phyloP scores from a whole-genome alignment of 2,888 invertebrate species.

The Dolichomitus sp. region DNA sequence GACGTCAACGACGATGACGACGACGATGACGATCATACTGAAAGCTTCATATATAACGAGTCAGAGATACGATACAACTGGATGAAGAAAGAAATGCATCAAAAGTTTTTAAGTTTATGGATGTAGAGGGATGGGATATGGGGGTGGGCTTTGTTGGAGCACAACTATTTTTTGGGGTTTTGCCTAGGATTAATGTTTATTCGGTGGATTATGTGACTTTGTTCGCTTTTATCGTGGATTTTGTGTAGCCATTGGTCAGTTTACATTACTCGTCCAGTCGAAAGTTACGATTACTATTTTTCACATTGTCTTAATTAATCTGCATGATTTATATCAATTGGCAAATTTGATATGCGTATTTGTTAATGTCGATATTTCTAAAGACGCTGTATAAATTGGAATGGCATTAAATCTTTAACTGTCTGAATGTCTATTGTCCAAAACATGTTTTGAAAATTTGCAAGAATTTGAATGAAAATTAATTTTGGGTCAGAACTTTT shows the following conservation, averaged over 20 bases:
- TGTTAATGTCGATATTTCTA: background rate
- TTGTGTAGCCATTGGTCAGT: too few species aligned
- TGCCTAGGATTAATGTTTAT: background rate
- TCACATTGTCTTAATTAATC: background rate
- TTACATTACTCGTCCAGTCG: background rate
- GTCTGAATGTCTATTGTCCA: background rate
- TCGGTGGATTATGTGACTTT: background rate
- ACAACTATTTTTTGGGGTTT: background rate
- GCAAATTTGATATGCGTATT: background rate
- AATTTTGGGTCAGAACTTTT: too few species aligned
- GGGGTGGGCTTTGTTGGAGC: background rate
- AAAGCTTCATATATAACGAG: too few species aligned
- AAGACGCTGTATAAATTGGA: background rate
- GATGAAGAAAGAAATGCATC: too few species aligned
- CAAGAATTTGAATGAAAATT: too few species aligned
- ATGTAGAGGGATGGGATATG: background rate
- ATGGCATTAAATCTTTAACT: too few species aligned
- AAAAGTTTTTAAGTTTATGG: background rate
- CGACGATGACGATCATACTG: background rate
- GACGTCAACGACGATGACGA: slow-evolving; percentile 25
- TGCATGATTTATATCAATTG: background rate
- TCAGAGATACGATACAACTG: too few species aligned
- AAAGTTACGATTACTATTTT: background rate
- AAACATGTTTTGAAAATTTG: too few species aligned
- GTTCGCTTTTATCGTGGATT: too few species aligned